Evolutionary conservation across 2,888 invertebrate genomes (phyloP).

Genomic region (Apotomis capreana): DNA sequence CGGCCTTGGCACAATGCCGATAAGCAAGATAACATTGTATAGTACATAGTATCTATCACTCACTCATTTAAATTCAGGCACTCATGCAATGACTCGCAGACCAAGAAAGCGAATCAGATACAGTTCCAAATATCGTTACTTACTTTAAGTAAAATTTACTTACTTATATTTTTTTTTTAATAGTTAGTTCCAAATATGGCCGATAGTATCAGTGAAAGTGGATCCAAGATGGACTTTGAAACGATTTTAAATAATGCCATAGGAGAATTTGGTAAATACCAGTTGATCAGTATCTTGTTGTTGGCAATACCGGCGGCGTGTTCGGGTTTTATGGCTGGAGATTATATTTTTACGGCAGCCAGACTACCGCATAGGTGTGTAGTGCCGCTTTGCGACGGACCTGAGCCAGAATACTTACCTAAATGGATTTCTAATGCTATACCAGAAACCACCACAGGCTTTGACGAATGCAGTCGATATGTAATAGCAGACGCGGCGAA

Average conservation of each 20-base stretch:
- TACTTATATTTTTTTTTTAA: too few relatives aligned
- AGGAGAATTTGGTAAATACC: slow-evolving; percentile 72
- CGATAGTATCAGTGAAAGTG: slow-evolving; percentile 53
- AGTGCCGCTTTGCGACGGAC: slow-evolving; percentile 66
- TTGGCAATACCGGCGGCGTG: slow-evolving; percentile 63
- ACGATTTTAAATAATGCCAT: slow-evolving; percentile 65
- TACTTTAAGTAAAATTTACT: background rate
- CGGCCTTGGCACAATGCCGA: slow-evolving; percentile 38
- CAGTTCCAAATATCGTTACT: slow-evolving; percentile 6
- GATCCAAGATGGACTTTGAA: slow-evolving; percentile 60
- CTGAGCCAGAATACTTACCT: slow-evolving; percentile 61
- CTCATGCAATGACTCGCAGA: slow-evolving; percentile 26
- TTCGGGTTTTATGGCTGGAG: slow-evolving; percentile 71
- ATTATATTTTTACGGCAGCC: slow-evolving; percentile 74
- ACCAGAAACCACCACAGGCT: slow-evolving; percentile 62
- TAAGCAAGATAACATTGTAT: slow-evolving; percentile 38
- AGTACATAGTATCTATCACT: slow-evolving; percentile 21
- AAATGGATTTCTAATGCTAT: slow-evolving; percentile 68
- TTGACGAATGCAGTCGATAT: slow-evolving; percentile 69
- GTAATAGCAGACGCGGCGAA: slow-evolving; percentile 50
- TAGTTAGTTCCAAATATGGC: slow-evolving; percentile 47
- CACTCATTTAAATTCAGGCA: slow-evolving; percentile 32
- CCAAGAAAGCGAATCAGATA: slow-evolving; percentile 8
- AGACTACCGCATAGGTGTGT: slow-evolving; percentile 67
- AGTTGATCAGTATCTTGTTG: slow-evolving; percentile 63